phyloP scores from a whole-genome alignment of 2,888 invertebrate genomes.

The Sphinx pinastri region DNA sequence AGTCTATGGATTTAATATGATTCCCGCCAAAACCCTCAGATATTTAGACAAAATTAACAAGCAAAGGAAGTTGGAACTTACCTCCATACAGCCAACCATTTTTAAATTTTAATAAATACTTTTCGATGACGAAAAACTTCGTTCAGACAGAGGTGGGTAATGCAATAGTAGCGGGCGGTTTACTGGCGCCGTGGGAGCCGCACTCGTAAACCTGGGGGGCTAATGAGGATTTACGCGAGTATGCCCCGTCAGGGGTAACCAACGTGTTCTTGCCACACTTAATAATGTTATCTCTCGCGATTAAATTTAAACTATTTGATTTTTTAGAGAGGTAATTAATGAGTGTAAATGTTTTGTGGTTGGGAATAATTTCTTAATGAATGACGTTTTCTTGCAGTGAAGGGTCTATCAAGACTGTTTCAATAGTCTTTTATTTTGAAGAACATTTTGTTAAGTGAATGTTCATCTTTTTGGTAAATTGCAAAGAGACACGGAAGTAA shows the following conservation, averaged over 20 bases:
- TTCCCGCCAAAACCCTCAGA: too few relatives aligned
- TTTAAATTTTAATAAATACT: background rate
- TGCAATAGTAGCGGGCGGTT: constrained; percentile 70
- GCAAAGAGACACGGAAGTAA: too few relatives aligned
- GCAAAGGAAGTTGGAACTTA: too few relatives aligned
- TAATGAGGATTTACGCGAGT: constrained; percentile 79
- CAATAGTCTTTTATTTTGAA: too few relatives aligned
- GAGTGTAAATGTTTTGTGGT: background rate
- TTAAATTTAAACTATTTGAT: constrained; percentile 14
- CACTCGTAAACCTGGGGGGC: constrained; percentile 68
- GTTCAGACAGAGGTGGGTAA: constrained; percentile 65
- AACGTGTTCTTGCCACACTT: constrained; percentile 12
- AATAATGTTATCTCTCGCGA: background rate
- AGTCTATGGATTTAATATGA: too few relatives aligned
- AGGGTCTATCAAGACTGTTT: too few relatives aligned
- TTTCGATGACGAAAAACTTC: background rate
- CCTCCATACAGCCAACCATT: background rate
- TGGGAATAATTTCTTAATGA: background rate
- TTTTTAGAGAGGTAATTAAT: background rate
- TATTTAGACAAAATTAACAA: too few relatives aligned
- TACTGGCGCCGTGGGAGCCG: constrained; percentile 75
- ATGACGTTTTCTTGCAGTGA: too few relatives aligned
- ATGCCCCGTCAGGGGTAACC: constrained; percentile 23
- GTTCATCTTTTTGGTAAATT: too few relatives aligned
- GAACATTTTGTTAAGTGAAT: too few relatives aligned